A percentile compares a stretch with the other conserved stretches of the same genome.
These are phyloP conservation scores for Pomatorhinus ruficollis DNA, from an alignment of 2,113 vertebrate species.

Conservation along the genomic window DNA sequence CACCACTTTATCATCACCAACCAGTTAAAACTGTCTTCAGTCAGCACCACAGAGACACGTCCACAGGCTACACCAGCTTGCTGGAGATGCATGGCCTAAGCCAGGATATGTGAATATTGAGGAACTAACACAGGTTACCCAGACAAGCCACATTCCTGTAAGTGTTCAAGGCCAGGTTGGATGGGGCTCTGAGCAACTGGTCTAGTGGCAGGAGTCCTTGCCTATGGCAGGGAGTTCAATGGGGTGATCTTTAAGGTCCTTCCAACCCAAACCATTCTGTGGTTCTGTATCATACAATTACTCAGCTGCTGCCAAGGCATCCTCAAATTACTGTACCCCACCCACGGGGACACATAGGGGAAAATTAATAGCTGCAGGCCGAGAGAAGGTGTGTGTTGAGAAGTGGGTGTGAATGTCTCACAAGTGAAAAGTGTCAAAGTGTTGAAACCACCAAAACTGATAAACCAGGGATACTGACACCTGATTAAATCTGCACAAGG, in stretches of 20 bases:
- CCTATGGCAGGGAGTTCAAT: not conserved
- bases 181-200: not conserved
- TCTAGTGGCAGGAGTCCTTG: not conserved
- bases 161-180: not conserved
- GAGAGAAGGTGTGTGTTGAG: not conserved
- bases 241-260: not conserved
- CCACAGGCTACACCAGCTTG: not conserved
- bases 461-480: not conserved
- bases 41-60: not conserved
- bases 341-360: accelerated
- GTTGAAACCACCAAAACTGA: not conserved
- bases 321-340: not conserved
- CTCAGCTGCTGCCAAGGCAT: not conserved
- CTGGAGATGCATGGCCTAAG: not conserved
- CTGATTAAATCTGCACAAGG: accelerated
- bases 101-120: not conserved
- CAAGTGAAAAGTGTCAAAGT: not conserved
- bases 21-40: not conserved
- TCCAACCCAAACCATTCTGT: not conserved
- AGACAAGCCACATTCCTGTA: not conserved
- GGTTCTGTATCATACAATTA: not conserved
- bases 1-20: not conserved
- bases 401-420: not conserved
- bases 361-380: not conserved
- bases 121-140: not conserved